Evolutionary conservation across 2,888 invertebrate species (phyloP).

Genomic region (Seira ritae): DNA sequence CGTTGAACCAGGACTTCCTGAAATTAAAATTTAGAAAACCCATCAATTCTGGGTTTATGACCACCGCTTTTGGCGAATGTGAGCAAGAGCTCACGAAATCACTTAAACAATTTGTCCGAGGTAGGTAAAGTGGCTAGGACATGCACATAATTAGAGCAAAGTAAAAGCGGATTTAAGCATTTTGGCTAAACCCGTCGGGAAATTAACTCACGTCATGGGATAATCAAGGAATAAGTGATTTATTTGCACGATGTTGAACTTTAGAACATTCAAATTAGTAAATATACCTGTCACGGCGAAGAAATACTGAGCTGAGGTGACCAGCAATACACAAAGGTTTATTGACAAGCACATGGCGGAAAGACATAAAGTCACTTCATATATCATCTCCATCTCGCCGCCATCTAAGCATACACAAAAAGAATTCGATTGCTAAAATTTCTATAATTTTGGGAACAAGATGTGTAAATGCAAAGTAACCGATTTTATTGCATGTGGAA

Average conservation of each 20-base stretch:
- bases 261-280: background rate
- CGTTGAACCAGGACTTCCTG: constrained; percentile 72
- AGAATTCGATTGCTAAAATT: constrained; percentile 17
- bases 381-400: constrained; percentile 71
- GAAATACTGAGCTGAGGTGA: constrained; percentile 73
- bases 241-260: constrained; percentile 43
- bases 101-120: too few relatives aligned
- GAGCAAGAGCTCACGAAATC: background rate
- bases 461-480: too few relatives aligned
- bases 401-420: constrained; percentile 51
- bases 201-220: constrained; percentile 39
- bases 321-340: constrained; percentile 72
- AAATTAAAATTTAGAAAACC: constrained; percentile 20
- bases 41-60: too few relatives aligned
- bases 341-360: constrained; percentile 73
- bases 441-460: background rate
- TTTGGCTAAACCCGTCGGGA: background rate
- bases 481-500: constrained; percentile 23
- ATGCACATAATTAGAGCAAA: constrained; percentile 41
- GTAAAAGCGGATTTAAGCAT: background rate
- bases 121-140: constrained; percentile 13
- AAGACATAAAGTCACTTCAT: constrained; percentile 73
- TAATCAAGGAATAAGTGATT: constrained; percentile 22
- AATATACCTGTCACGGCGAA: constrained; percentile 70
- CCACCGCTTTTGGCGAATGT: too few relatives aligned